Conservation (phyloP, 2,888 invertebrate genomes). For the Ctenicera cuprea region DNA sequence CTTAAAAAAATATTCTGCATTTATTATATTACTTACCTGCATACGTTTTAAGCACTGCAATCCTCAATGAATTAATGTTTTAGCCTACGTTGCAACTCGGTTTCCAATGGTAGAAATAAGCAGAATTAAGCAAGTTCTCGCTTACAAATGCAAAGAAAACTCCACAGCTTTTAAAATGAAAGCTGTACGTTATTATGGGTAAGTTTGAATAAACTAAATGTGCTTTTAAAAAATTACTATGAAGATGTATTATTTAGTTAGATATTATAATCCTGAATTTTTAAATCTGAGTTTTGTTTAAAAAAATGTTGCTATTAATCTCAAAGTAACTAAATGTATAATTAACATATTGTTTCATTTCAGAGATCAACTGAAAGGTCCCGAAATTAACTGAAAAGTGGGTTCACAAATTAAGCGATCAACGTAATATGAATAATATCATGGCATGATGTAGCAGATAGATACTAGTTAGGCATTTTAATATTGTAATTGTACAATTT, state of each 20-base stretch:
- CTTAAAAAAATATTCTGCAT: no score
- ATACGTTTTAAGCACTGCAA: no score
- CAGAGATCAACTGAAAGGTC: no score
- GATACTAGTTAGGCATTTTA: constrained; percentile 28
- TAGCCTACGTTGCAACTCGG: constrained; percentile 82
- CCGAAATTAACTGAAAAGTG: constrained; percentile 32
- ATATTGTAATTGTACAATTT: constrained; percentile 31
- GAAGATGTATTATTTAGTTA: background rate
- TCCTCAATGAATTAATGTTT: constrained; percentile 60
- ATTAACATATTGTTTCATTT: background rate
- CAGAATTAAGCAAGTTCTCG: constrained; percentile 85
- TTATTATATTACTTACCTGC: no score
- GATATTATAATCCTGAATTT: background rate
- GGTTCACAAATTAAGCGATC: background rate
- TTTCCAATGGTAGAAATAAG: constrained; percentile 85
- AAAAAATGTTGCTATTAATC: no score
- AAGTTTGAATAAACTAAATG: constrained; percentile 44
- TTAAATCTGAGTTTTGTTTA: no score
- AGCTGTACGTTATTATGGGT: constrained; percentile 79
- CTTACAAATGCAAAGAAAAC: constrained; percentile 87
- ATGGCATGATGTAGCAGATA: constrained; percentile 26
- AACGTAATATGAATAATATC: constrained; percentile 6
- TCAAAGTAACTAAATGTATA: no score
- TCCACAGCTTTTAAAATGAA: constrained; percentile 85
- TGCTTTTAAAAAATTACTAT: background rate